A percentile compares a stretch with the other conserved stretches of the same genome.
These are phyloP conservation scores for Netelia melanura DNA, from an alignment of 2,888 invertebrate species.

Conservation along the genomic window DNA sequence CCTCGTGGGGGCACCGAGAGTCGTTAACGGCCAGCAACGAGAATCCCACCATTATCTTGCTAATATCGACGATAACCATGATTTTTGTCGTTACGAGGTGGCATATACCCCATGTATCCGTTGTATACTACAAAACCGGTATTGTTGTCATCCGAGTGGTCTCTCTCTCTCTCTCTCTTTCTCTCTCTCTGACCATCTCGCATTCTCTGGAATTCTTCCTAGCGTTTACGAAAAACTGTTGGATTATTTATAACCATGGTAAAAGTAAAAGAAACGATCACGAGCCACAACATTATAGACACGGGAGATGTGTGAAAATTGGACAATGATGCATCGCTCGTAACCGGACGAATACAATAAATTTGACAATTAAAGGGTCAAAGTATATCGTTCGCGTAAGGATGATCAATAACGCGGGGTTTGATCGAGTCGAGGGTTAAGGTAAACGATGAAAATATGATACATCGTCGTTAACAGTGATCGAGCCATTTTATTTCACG, in stretches of 20 bases:
- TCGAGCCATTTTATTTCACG: too few relatives aligned
- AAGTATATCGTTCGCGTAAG: background rate
- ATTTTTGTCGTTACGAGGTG: slow-evolving; percentile 71
- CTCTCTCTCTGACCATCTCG: too few relatives aligned
- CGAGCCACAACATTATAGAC: too few relatives aligned
- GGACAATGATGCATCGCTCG: too few relatives aligned
- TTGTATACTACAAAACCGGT: background rate
- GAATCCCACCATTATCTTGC: slow-evolving; percentile 67
- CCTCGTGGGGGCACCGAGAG: slow-evolving; percentile 46
- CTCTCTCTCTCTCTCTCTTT: background rate
- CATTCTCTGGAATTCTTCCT: too few relatives aligned
- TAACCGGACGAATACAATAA: background rate
- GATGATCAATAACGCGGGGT: background rate
- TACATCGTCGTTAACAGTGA: too few relatives aligned
- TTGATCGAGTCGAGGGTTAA: too few relatives aligned
- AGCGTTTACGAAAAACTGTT: too few relatives aligned
- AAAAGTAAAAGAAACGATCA: too few relatives aligned
- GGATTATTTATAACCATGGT: too few relatives aligned
- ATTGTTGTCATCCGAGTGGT: background rate
- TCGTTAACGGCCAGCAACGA: slow-evolving; percentile 62
- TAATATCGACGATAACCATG: slow-evolving; percentile 72
- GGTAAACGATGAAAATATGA: too few relatives aligned
- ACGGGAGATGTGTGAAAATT: too few relatives aligned
- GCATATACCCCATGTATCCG: slow-evolving; percentile 34
- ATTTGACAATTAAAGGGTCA: background rate